Percentiles rank a stretch among this genome's conserved stretches.
These are phyloP conservation scores for Taxidea taxus DNA, from an alignment of 2,113 vertebrate species.

Conservation along the genomic window DNA sequence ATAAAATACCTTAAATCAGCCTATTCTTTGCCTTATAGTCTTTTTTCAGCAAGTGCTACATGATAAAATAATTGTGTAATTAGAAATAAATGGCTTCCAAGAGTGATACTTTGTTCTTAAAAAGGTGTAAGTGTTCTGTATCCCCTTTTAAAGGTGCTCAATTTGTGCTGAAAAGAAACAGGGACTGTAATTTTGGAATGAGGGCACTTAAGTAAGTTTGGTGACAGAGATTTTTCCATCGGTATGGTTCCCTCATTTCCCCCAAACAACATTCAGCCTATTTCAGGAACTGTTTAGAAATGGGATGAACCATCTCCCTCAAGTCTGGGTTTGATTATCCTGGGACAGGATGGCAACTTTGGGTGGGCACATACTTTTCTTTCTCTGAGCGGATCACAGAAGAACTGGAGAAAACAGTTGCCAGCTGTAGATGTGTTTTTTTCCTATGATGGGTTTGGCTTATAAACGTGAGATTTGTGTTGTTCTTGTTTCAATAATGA, in stretches of 20 bases:
- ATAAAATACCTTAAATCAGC: conserved; percentile 54
- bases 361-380: neutral
- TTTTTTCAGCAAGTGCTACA: conserved; percentile 17
- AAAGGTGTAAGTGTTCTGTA: conserved; percentile 7
- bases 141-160: neutral
- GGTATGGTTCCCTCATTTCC: neutral
- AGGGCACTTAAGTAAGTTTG: conserved; percentile 27
- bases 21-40: conserved; percentile 36
- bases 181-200: conserved; percentile 1
- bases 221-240: neutral
- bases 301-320: neutral
- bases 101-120: conserved; percentile 44
- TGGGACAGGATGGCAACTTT: too few relatives aligned
- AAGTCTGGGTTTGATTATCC: neutral
- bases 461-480: neutral
- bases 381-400: neutral
- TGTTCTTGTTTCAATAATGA: neutral
- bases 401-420: neutral
- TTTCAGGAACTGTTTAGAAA: neutral
- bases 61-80: conserved; percentile 64
- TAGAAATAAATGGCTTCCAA: conserved; percentile 61
- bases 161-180: neutral
- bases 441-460: neutral
- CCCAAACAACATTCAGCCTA: neutral
- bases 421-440: neutral